These are phyloP conservation scores for Poeciliopsis gracilis DNA, from an alignment of 2,797 vertebrate genomes.

Conservation along the genomic window DNA sequence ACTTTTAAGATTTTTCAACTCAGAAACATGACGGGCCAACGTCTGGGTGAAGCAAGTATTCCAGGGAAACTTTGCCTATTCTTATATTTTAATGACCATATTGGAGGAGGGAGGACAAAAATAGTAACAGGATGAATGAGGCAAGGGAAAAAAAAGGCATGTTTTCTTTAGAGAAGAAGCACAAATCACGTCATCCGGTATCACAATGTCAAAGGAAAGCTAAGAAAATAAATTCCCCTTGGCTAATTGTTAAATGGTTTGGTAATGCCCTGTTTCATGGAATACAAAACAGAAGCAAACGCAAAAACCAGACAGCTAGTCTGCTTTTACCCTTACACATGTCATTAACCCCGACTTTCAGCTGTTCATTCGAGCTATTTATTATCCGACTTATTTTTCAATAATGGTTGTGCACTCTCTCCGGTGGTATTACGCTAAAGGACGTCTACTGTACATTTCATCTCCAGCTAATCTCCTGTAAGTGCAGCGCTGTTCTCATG, in stretches of 20 bases:
- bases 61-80: not conserved
- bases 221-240: constrained; percentile 24
- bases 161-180: not conserved
- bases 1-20: too few relatives aligned
- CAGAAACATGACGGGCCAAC: too few relatives aligned
- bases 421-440: constrained; percentile 41
- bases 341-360: constrained; percentile 4
- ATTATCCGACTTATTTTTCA: not conserved
- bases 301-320: constrained; percentile 32
- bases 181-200: not conserved
- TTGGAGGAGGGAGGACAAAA: not conserved
- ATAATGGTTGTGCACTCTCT: constrained; percentile 7
- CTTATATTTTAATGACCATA: not conserved
- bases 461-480: constrained; percentile 13
- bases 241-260: not conserved
- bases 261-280: constrained; percentile 37
- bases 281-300: constrained; percentile 43
- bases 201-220: not conserved
- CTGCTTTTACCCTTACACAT: constrained; percentile 36
- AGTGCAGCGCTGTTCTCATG: constrained; percentile 2
- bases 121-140: not conserved
- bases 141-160: not conserved
- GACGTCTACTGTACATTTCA: constrained; percentile 27
- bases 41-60: too few relatives aligned
- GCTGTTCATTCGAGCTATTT: not conserved